These are phyloP conservation scores for Halictus quadricinctus DNA, from an alignment of 2,888 invertebrate genomes.

Conservation along the genomic window DNA sequence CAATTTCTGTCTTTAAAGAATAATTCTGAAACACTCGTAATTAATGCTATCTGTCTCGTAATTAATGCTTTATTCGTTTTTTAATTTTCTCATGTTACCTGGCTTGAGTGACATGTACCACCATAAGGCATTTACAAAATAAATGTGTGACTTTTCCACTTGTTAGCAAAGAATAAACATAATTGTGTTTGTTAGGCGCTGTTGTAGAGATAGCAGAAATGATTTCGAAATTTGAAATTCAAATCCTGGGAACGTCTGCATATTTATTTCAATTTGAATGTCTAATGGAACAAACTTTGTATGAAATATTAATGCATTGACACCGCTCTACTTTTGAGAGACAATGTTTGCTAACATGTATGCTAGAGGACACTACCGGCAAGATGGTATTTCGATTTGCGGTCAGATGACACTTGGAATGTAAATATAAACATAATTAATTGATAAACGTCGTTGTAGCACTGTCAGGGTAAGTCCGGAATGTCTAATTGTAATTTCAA, in stretches of 20 bases:
- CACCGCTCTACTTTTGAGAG: background rate
- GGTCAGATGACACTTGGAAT: constrained; percentile 10
- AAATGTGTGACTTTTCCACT: background rate
- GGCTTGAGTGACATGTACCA: background rate
- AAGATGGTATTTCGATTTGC: background rate
- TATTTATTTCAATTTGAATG: background rate
- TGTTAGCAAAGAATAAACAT: background rate
- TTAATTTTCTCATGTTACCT: background rate
- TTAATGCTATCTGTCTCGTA: background rate
- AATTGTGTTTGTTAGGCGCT: background rate
- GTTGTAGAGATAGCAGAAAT: background rate
- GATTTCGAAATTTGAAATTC: background rate
- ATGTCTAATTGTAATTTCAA: background rate
- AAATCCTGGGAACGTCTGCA: background rate
- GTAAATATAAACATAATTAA: constrained; percentile 1
- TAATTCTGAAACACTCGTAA: background rate
- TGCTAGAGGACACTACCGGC: constrained; percentile 17
- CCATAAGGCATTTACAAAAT: background rate
- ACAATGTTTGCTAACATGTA: background rate
- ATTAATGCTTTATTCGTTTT: background rate
- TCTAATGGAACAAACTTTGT: background rate
- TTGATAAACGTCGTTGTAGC: background rate
- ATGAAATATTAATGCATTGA: background rate
- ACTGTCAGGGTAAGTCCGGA: background rate
- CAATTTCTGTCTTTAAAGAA: background rate